Evolutionary conservation across 2,888 invertebrate species (phyloP), one percentile per base, ranked within the genome.

Genomic region (Leptinotarsa juncta): DNA sequence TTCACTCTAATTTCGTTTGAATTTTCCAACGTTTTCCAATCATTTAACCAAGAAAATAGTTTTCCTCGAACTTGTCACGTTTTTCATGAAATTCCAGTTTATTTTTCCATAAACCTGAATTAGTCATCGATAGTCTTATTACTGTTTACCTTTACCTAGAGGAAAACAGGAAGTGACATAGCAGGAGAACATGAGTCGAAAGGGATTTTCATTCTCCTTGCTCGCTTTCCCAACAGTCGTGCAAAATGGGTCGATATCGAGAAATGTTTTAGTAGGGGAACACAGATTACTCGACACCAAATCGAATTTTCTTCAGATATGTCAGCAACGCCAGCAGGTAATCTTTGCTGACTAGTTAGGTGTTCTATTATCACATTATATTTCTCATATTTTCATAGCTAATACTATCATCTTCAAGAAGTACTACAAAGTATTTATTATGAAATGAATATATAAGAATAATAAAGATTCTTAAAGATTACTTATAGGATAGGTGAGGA

Each of bases 81-180:
- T 4, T 15, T 57, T 57, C 42, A 15, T 42, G 7, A 32, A 2
- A n/a, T n/a, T 62, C 2, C 3, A 32, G 16, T 62, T 26, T 3
- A 62, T 32, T 62, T 10, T 42, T 42, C 42, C 42, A 62, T 16
- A 62, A 4, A 15, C 16, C n/a, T 32, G 32, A 62, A 62, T 32
- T 15, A 3, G 55, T 67, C 70, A 74, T 70, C 67, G 51, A 70
- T 70, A 65, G 15, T 26, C 23, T 57, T 60, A 20, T n/a, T 62
- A 5, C 26, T 62, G 26, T 32, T 62, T 62, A 62, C 26, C 62
- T 78, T 84, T 84, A 87, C 86, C 86, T 86, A 83, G 82, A 84
- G 81, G 77, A 80, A 81, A 83, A 78, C 86, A 83, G 86, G 86
- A 86, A 86, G 85, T 86, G 71, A 73, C n/a, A 48, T 79, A 85